Evolutionary conservation across 2,113 vertebrate genomes (phyloP).

Genomic region (Pseudorectes ferrugineus): DNA sequence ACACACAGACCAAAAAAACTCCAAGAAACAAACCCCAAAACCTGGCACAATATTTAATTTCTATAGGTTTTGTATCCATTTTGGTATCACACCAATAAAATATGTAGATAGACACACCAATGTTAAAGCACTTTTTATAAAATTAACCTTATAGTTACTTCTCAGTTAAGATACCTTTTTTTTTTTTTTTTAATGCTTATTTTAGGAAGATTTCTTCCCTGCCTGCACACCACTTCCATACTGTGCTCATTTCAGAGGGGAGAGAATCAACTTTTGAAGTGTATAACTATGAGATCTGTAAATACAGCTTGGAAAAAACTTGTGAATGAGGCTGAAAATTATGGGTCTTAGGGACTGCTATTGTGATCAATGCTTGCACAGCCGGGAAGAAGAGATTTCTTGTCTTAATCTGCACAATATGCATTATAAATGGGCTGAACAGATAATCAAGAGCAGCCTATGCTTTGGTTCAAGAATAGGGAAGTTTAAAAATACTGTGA

Average conservation of each 20-base stretch:
- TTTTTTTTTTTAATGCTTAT: neutral
- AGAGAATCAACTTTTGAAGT: neutral
- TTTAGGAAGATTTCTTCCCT: neutral
- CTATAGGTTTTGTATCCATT: neutral
- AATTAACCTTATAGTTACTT: neutral
- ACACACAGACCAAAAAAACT: fast-evolving
- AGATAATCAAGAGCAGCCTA: neutral
- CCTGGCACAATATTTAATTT: neutral
- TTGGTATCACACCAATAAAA: neutral
- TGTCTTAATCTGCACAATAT: neutral
- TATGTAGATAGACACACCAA: neutral
- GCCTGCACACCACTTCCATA: neutral
- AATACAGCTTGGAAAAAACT: neutral
- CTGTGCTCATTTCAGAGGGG: neutral
- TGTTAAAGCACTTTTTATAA: neutral
- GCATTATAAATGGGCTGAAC: neutral
- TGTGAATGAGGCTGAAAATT: neutral
- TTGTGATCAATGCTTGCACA: neutral
- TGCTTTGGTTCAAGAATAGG: neutral
- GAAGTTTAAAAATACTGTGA: neutral
- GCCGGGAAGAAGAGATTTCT: neutral
- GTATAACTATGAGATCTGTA: neutral
- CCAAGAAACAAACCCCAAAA: neutral
- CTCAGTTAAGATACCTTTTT: neutral
- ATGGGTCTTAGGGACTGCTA: neutral